Conservation (phyloP, 2,113 vertebrate species). For the Xenopus laevis region DNA sequence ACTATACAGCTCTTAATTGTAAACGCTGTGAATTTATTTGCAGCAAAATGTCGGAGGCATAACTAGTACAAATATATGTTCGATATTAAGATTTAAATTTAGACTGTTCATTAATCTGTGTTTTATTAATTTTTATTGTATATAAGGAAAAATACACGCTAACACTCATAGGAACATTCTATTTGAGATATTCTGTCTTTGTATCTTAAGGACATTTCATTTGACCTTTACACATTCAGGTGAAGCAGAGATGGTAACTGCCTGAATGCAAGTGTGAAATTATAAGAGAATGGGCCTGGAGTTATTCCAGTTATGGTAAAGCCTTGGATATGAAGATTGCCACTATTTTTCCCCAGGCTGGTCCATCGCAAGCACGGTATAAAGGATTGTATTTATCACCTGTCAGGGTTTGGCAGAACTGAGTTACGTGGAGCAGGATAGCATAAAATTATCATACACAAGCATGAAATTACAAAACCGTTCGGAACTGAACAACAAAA, state of each 20-base stretch:
- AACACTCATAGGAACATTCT: too few relatives aligned
- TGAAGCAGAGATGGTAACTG: conserved; percentile 48
- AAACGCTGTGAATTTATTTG: too few relatives aligned
- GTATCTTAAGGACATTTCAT: conserved; percentile 44
- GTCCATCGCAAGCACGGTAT: conserved; percentile 83
- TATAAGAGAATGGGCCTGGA: conserved; percentile 61
- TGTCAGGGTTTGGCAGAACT: conserved; percentile 97
- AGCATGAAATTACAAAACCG: conserved; percentile 99
- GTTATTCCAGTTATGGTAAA: conserved; percentile 57
- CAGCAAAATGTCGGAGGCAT: too few relatives aligned
- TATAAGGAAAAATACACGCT: too few relatives aligned
- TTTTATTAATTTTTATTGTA: too few relatives aligned
- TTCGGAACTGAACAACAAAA: conserved; percentile 98
- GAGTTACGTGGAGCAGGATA: conserved; percentile 99
- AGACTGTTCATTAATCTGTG: too few relatives aligned
- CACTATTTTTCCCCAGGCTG: conserved; percentile 57
- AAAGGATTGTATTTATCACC: conserved; percentile 99
- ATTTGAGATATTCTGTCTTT: not conserved
- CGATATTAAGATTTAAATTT: too few relatives aligned
- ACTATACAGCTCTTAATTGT: too few relatives aligned
- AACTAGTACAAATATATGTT: too few relatives aligned
- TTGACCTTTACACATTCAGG: conserved; percentile 56
- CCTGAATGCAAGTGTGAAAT: conserved; percentile 78
- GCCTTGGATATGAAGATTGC: conserved; percentile 66
- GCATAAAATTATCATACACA: conserved; percentile 99